Evolutionary conservation across 2,888 invertebrate genomes (phyloP), one percentile per base, ranked within the genome.

Genomic region (Cremastinae sp.): DNA sequence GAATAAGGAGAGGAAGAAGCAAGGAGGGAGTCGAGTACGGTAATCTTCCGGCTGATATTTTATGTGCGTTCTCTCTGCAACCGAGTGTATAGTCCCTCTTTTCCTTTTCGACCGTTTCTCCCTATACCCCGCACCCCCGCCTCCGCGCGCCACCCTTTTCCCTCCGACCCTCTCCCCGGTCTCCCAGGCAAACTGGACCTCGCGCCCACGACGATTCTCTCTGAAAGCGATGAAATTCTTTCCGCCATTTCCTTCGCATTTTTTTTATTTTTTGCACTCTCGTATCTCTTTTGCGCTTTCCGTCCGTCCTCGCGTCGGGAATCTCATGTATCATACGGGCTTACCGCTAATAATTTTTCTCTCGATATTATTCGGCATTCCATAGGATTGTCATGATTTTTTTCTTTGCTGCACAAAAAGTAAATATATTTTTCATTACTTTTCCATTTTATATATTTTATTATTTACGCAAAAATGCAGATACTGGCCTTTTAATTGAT

Each of bases 11-110:
- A 47, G 62, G 41, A 62, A 56, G 18, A 53, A 36, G 18, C 18
- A 18, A 22, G 45, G 14, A 20, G 58, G 41, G 66, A 70, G 83
- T 82, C 83, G 83, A 84, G 82, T 83, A 14, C 54, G 84, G 87
- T 86, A 87, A 87, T 87, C 87, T 87, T 87, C 87, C 87, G 86
- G 84, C 83, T 87, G 86, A 86, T 87, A 86, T 85, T 87, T 87
- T 86, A 87, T 87, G 86, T 84, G 82, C 83, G 82, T 85, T 83
- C 85, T 82, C 81, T 81, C 83, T 82, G 84, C 78, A 78, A 81
- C 82, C 81, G 56, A 69, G 53, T 72, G 69, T 69, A 43, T 68
- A 59, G 69, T 18, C 58, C 34, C 64, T 36, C 53, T 61, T 10
- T 62, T 58, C 59, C 49, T 51, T 69, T 54, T 28, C 8, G 47